Percentiles rank a stretch among this genome's conserved stretches.
These are phyloP conservation scores for Conistra vaccinii DNA, from an alignment of 2,888 invertebrate species.

Conservation along the genomic window DNA sequence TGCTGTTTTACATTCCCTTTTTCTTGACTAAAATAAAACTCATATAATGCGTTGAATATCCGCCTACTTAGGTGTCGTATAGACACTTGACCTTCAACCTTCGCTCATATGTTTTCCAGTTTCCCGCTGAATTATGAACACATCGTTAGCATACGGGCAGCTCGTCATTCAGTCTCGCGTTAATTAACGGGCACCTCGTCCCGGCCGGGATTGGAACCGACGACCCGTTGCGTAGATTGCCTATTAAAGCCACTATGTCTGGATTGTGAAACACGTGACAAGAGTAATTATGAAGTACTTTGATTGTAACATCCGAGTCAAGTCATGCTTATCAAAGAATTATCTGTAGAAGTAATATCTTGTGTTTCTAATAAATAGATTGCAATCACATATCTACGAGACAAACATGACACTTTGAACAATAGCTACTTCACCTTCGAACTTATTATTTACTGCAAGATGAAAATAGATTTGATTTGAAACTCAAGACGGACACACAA, in stretches of 20 bases:
- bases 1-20: conserved; percentile 25
- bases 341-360: background rate
- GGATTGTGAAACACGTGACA: conserved; percentile 34
- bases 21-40: conserved; percentile 30
- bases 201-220: conserved; percentile 63
- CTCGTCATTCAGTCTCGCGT: conserved; percentile 45
- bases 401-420: conserved; percentile 6
- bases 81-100: conserved; percentile 49
- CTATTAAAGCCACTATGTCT: conserved; percentile 59
- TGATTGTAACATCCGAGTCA: conserved; percentile 9
- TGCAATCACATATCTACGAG: background rate
- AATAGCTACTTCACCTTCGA: conserved; percentile 1
- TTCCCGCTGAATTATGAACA: conserved; percentile 61
- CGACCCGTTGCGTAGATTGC: conserved; percentile 64
- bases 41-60: background rate
- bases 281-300: conserved; percentile 9
- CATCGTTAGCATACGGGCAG: conserved; percentile 49
- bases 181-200: conserved; percentile 63
- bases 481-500: conserved; percentile 3
- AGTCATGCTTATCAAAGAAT: background rate
- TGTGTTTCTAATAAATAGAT: background rate
- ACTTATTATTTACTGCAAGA: conserved; percentile 9
- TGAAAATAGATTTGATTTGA: conserved; percentile 20
- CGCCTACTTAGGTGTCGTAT: conserved; percentile 20
- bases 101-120: conserved; percentile 34